Percentiles rank a stretch among this genome's conserved stretches.
phyloP scores from a whole-genome alignment of 2,113 vertebrate species.

The Nycticorax nycticorax region DNA sequence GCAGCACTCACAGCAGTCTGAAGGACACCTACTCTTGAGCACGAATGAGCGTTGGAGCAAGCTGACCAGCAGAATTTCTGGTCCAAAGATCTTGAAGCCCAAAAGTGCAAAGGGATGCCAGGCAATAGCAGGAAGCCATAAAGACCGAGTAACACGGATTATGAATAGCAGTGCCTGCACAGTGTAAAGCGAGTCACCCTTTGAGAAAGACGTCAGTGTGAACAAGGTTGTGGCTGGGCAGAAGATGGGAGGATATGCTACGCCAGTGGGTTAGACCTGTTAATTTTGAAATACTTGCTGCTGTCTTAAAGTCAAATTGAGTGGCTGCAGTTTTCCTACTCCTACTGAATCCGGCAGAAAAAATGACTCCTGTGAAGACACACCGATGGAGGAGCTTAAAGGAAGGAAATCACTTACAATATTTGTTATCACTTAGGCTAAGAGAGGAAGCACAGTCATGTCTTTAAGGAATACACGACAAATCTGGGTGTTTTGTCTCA shows the following conservation, averaged over 20 bases:
- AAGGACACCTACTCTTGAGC: background rate
- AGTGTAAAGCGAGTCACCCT: background rate
- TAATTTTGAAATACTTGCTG: background rate
- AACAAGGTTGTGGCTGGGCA: background rate
- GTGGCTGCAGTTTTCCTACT: background rate
- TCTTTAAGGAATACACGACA: background rate
- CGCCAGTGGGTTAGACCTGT: background rate
- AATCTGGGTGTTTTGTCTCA: background rate
- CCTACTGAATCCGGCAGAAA: background rate
- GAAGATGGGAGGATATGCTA: background rate
- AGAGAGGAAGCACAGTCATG: background rate
- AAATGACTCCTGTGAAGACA: background rate
- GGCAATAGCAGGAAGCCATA: background rate
- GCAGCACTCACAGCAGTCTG: background rate
- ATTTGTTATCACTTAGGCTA: background rate
- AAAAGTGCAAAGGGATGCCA: background rate
- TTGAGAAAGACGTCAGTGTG: background rate
- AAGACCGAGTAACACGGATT: background rate
- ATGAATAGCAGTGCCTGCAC: background rate
- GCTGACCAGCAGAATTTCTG: background rate
- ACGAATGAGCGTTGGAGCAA: accelerated
- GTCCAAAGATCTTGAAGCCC: background rate
- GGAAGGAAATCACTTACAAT: background rate
- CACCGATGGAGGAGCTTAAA: background rate
- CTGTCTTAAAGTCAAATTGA: background rate